A percentile compares a stretch with the other conserved stretches of the same genome.
phyloP scores from a whole-genome alignment of 2,797 vertebrate species.

The Neosalanx taihuensis region DNA sequence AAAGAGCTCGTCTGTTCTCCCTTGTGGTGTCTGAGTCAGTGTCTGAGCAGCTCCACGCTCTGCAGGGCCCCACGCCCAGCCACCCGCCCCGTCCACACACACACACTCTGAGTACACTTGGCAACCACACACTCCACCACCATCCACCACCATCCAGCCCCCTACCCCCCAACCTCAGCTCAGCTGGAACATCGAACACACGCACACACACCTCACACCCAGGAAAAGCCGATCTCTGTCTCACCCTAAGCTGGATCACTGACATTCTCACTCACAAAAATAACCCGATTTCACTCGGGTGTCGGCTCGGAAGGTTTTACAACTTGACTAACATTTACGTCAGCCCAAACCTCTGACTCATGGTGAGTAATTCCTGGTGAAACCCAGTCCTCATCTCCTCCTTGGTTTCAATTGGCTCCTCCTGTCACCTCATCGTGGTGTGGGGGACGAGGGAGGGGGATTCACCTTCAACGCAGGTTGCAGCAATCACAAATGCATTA shows the following conservation, averaged over 20 bases:
- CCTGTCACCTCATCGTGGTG: conserved; percentile 18
- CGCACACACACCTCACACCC: conserved; percentile 35
- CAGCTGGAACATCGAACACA: conserved; percentile 41
- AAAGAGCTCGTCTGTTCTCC: conserved; percentile 72
- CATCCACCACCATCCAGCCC: neutral
- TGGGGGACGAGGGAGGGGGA: conserved; percentile 36
- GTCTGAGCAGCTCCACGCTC: conserved; percentile 72
- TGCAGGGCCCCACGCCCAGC: conserved; percentile 63
- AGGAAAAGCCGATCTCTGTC: conserved; percentile 56
- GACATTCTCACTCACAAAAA: conserved; percentile 49
- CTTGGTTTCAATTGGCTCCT: neutral
- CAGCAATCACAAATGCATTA: conserved; percentile 65
- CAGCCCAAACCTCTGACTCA: conserved; percentile 54
- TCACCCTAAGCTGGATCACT: conserved; percentile 57
- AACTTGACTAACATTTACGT: conserved; percentile 48
- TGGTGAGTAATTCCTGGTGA: conserved; percentile 49
- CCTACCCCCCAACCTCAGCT: conserved; percentile 37
- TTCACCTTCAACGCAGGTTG: conserved; percentile 73
- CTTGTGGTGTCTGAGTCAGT: conserved; percentile 75
- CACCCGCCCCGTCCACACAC: conserved; percentile 56
- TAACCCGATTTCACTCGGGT: conserved; percentile 50
- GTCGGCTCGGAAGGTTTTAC: conserved; percentile 44
- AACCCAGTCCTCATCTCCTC: conserved; percentile 34
- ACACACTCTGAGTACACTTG: conserved; percentile 8
- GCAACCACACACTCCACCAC: conserved; percentile 12